phyloP scores from a whole-genome alignment of 2,797 vertebrate species.

The Sebastes vulpes region DNA sequence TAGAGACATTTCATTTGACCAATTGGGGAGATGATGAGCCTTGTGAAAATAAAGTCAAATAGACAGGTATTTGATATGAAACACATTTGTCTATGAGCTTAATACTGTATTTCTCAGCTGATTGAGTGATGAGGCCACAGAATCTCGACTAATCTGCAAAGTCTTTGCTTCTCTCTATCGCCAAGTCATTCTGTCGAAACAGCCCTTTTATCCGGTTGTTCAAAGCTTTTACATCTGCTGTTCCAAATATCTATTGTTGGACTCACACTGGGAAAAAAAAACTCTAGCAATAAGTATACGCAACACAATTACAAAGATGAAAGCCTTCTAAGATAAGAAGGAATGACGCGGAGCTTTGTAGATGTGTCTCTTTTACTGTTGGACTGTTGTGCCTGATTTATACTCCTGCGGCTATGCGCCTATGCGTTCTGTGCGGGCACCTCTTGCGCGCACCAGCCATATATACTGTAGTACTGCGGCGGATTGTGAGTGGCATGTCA shows the following conservation, averaged over 20 bases:
- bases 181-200: background rate
- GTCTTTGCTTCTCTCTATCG: background rate
- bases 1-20: background rate
- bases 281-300: background rate
- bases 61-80: constrained; percentile 6
- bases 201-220: background rate
- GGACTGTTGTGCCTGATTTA: background rate
- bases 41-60: background rate
- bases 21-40: background rate
- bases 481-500: background rate
- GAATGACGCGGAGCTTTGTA: background rate
- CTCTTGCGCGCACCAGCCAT: background rate
- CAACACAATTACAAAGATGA: background rate
- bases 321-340: background rate
- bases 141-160: background rate
- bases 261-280: background rate
- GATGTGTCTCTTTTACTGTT: background rate
- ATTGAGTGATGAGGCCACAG: background rate
- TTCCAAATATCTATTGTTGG: background rate
- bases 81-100: background rate
- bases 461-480: background rate
- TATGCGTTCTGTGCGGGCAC: background rate
- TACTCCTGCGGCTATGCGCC: background rate
- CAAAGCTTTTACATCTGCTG: background rate
- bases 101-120: background rate